Conservation (phyloP, 1,140 invertebrate genomes). For the Zelostemma sp. region DNA sequence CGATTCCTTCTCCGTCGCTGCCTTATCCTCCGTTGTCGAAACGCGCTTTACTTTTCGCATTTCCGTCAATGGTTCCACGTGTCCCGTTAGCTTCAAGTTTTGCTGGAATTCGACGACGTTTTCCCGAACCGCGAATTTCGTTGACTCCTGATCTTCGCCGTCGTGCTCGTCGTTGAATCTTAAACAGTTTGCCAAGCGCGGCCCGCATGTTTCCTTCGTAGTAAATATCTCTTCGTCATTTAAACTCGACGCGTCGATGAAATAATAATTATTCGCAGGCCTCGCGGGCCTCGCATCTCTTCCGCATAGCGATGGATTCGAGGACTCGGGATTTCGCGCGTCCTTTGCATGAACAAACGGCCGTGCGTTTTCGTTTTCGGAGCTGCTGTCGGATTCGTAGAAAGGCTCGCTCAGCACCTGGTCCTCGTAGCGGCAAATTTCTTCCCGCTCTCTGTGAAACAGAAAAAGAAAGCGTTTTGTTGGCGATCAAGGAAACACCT, state of each 20-base stretch:
- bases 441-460: slow-evolving; percentile 40
- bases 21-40: slow-evolving; percentile 36
- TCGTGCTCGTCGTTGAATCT: not conserved
- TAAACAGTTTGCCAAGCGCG: not conserved
- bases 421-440: slow-evolving; percentile 60
- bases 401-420: slow-evolving; percentile 63
- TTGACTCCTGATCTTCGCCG: slow-evolving; percentile 1
- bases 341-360: slow-evolving; percentile 53
- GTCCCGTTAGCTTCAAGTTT: slow-evolving; percentile 57
- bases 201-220: slow-evolving; percentile 12
- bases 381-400: slow-evolving; percentile 60
- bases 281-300: slow-evolving; percentile 29
- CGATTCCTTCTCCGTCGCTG: slow-evolving; percentile 57
- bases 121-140: slow-evolving; percentile 45
- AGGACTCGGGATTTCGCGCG: slow-evolving; percentile 35
- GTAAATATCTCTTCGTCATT: slow-evolving; percentile 72
- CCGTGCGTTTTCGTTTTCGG: slow-evolving; percentile 52
- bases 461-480: too few species aligned
- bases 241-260: slow-evolving; percentile 81
- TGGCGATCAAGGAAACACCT: too few species aligned
- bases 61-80: slow-evolving; percentile 52
- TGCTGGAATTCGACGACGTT: slow-evolving; percentile 53
- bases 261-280: slow-evolving; percentile 71
- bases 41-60: slow-evolving; percentile 52
- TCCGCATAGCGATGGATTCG: slow-evolving; percentile 14